A percentile compares a stretch with the other conserved stretches of the same genome.
phyloP scores from a whole-genome alignment of 2,888 invertebrate species.

The Metellina segmentata region DNA sequence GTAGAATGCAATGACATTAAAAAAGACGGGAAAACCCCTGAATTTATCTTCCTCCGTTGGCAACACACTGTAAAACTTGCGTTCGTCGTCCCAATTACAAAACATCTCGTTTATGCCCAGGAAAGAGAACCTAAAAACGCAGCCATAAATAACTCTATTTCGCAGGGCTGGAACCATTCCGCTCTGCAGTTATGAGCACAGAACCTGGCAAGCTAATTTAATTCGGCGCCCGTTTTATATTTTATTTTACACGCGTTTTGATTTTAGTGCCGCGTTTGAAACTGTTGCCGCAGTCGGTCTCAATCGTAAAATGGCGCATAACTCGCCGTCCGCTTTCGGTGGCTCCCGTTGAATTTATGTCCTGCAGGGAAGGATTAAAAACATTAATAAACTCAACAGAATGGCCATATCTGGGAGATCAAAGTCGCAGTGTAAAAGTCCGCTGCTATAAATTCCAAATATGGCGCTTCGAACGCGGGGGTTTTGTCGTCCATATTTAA shows the following conservation, averaged over 20 bases:
- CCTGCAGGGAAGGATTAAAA: conserved; percentile 68
- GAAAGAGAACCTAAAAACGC: conserved; percentile 39
- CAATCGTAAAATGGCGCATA: conserved; percentile 64
- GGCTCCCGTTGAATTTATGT: conserved; percentile 36
- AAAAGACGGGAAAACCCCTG: not conserved
- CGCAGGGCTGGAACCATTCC: conserved; percentile 59
- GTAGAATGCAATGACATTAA: too few species aligned
- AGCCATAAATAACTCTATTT: conserved; percentile 70
- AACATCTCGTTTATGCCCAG: conserved; percentile 42
- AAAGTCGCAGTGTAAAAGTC: conserved; percentile 55
- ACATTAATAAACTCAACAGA: conserved; percentile 72
- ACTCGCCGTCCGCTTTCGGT: not conserved
- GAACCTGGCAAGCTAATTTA: conserved; percentile 62
- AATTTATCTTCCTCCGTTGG: conserved; percentile 42
- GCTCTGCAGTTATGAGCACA: conserved; percentile 38
- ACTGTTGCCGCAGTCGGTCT: conserved; percentile 47
- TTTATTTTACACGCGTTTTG: conserved; percentile 76
- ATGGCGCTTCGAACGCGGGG: not conserved
- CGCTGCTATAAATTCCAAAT: conserved; percentile 50
- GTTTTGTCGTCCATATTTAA: conserved; percentile 38
- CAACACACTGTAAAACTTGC: conserved; percentile 4
- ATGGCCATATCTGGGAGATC: conserved; percentile 48
- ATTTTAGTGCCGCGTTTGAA: conserved; percentile 71
- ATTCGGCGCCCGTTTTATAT: conserved; percentile 71
- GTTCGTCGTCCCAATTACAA: conserved; percentile 48